Base-by-base conservation (phyloP, 2,113 vertebrate species). In the Oncorhynchus gorbuscha region DNA sequence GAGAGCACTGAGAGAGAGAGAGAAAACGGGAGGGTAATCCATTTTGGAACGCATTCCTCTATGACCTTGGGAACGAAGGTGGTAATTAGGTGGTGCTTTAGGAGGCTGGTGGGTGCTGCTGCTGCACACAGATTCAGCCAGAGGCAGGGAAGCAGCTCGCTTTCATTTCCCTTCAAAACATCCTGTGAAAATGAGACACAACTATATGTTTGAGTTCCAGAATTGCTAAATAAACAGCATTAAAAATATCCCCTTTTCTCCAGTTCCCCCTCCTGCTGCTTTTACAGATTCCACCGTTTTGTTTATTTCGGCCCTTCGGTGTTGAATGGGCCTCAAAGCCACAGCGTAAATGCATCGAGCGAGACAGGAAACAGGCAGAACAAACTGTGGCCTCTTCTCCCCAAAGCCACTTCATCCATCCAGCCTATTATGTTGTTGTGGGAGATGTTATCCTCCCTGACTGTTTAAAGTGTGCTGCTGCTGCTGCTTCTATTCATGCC, bases 11-110 rank as follows among this genome's bases (percentile, higher is more conserved):
- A 45, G 64, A 18, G 74, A 66, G 74, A 66, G 83, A 80, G 78
- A 16, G 69, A 88, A 84, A 89, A 80, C 76, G 76, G 84, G 81
- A 86, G 78, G 73, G 74, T 89, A 89, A 91, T 91, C 86, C 86
- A 83, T 88, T 92, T 89, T 84, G 88, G 87, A 86, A 81, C 80
- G 45, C 89, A 91, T 92, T 91, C 89, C 89, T 87, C 74, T 78
- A 76, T 85, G 91, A 88, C 89, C 91, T 85, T 82, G 85, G 79
- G 77, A 87, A 81, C 81, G 81, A 82, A 89, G 86, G 86, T 79
- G 72, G 83, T 91, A 93, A 93, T 93, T 89, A 90, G 76, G 90
- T 85, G 79, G 72, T 81, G 81, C 77, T 92, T 91, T 88, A 80
- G 80, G 76, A 87, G 76, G 66, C 76, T 71, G 75, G 66, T 76